These are phyloP conservation scores for Neuroterus valhalla DNA, from an alignment of 1,140 invertebrate species.

Conservation along the genomic window DNA sequence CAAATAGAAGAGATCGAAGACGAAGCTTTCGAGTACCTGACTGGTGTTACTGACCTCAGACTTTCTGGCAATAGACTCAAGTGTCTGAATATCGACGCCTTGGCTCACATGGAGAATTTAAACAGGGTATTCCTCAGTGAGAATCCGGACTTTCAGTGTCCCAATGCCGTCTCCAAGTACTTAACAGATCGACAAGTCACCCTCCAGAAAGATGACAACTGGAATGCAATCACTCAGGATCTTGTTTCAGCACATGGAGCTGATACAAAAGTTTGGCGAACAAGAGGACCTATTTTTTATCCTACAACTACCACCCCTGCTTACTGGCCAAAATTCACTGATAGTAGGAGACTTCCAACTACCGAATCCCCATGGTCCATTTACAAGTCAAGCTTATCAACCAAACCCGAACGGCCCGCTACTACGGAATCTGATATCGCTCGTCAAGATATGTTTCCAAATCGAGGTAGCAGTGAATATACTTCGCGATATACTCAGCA, in stretches of 20 bases:
- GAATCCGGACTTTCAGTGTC: constrained; percentile 67
- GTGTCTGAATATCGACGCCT: constrained; percentile 62
- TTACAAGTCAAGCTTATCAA: not conserved
- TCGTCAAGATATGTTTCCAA: constrained; percentile 1
- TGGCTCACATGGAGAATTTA: constrained; percentile 57
- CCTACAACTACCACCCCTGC: constrained; percentile 32
- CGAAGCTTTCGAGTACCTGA: constrained; percentile 58
- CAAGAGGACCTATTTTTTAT: not conserved
- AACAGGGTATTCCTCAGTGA: constrained; percentile 64
- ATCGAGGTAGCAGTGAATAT: not conserved
- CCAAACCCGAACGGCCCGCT: not conserved
- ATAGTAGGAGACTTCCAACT: constrained; percentile 21
- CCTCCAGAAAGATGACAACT: constrained; percentile 62
- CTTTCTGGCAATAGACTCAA: constrained; percentile 67
- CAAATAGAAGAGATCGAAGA: constrained; percentile 63
- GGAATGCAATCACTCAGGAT: constrained; percentile 54
- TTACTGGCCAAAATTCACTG: constrained; percentile 47
- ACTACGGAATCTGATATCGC: constrained; percentile 36
- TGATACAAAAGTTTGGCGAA: constrained; percentile 19
- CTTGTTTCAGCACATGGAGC: constrained; percentile 33
- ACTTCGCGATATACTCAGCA: not conserved
- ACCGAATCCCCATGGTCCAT: constrained; percentile 31
- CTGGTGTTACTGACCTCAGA: constrained; percentile 63
- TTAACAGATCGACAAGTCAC: constrained; percentile 51
- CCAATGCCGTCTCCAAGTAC: constrained; percentile 60